Conservation (phyloP, 2,888 invertebrate genomes). For the Tenthredo notha region DNA sequence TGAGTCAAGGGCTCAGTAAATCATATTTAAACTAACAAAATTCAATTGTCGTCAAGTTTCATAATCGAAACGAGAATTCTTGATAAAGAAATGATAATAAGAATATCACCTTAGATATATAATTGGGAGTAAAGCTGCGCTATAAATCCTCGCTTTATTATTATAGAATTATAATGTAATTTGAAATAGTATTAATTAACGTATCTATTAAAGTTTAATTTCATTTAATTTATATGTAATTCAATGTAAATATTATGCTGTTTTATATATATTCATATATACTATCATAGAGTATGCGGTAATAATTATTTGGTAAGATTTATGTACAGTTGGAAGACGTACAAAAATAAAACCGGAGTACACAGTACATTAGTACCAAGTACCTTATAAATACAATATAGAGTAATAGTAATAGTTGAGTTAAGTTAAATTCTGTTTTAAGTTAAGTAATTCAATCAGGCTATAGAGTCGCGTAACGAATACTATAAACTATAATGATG, state of each 20-base stretch:
- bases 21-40: not conserved
- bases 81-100: slow-evolving; percentile 13
- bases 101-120: not conserved
- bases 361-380: slow-evolving; percentile 1
- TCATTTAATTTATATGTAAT: not conserved
- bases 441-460: slow-evolving; percentile 17
- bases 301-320: slow-evolving; percentile 42
- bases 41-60: not conserved
- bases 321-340: slow-evolving; percentile 60
- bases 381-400: not conserved
- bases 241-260: slow-evolving; percentile 37
- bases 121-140: not conserved
- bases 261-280: not conserved
- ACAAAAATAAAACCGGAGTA: slow-evolving; percentile 59
- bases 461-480: not conserved
- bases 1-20: slow-evolving; percentile 7
- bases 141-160: not conserved
- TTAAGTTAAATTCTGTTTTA: not conserved
- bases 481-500: slow-evolving; percentile 9
- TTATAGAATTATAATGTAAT: not conserved
- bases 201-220: slow-evolving; percentile 6
- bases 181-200: slow-evolving; percentile 6
- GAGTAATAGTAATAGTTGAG: not conserved
- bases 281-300: not conserved
- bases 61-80: slow-evolving; percentile 5